Conservation (phyloP, 2,888 invertebrate species). For the Chydorus sphaericus region DNA sequence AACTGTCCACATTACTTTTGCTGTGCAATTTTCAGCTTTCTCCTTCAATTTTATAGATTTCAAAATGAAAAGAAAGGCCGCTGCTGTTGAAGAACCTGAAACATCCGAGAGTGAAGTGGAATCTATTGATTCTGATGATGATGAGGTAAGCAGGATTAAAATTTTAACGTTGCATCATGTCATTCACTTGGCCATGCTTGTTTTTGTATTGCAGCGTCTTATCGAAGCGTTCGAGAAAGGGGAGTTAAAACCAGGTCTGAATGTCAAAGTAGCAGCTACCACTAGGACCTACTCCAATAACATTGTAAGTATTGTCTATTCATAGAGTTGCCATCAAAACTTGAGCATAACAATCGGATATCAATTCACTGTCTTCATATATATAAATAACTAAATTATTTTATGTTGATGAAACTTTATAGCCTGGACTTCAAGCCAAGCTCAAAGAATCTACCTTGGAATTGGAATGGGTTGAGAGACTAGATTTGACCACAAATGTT, state of each 20-base stretch:
- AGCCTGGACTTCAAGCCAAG: conserved; percentile 33
- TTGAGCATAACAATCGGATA: not conserved
- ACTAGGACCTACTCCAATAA: not conserved
- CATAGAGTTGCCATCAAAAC: no score
- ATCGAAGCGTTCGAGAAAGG: conserved; percentile 77
- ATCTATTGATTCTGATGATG: conserved; percentile 10
- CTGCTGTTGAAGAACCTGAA: not conserved
- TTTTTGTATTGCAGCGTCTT: conserved; percentile 61
- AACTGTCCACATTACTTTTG: no score
- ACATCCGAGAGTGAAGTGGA: not conserved
- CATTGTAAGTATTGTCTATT: no score
- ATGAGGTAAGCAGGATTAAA: conserved; percentile 2
- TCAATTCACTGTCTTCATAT: not conserved
- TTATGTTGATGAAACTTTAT: conserved; percentile 12
- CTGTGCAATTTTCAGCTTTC: not conserved
- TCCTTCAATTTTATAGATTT: not conserved
- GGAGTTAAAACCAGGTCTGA: conserved; percentile 69
- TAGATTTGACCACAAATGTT: conserved; percentile 57
- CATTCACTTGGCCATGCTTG: not conserved
- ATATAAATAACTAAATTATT: conserved; percentile 9
- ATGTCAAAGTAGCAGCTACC: conserved; percentile 28
- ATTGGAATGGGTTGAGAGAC: conserved; percentile 69
- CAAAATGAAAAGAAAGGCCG: not conserved
- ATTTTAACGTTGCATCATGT: not conserved
- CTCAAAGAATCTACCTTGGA: conserved; percentile 51